Conservation (phyloP, 2,888 invertebrate species). For the Hetaerina titia region DNA sequence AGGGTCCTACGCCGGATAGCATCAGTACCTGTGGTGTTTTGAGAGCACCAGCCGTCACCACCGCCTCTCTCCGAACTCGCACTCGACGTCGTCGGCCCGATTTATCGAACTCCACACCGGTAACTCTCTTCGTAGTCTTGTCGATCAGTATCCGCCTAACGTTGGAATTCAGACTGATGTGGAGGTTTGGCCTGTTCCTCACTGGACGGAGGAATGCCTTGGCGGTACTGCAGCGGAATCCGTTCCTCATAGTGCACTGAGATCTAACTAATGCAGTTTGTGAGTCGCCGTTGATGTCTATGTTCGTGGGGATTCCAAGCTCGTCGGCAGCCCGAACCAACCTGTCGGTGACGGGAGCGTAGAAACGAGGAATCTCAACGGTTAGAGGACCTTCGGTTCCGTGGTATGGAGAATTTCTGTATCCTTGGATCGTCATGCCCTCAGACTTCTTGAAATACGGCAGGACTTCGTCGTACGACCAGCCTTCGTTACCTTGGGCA, state of each 20-base stretch:
- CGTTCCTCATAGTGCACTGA: conserved; percentile 75
- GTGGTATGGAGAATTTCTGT: conserved; percentile 74
- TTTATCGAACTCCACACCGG: conserved; percentile 76
- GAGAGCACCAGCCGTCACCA: conserved; percentile 84
- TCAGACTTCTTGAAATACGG: conserved; percentile 73
- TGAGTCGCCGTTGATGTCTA: conserved; percentile 76
- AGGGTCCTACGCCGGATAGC: conserved; percentile 84
- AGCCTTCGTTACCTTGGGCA: conserved; percentile 71
- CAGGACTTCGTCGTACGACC: conserved; percentile 73
- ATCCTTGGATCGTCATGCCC: conserved; percentile 73
- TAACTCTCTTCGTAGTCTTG: conserved; percentile 75
- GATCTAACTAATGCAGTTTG: conserved; percentile 79
- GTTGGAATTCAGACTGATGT: conserved; percentile 80
- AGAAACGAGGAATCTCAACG: conserved; percentile 75
- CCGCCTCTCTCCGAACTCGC: conserved; percentile 81
- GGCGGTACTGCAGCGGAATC: conserved; percentile 76
- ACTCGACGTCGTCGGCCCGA: conserved; percentile 69
- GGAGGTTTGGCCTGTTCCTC: conserved; percentile 80
- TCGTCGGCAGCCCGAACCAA: conserved; percentile 65
- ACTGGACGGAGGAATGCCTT: conserved; percentile 77
- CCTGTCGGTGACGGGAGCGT: conserved; percentile 48
- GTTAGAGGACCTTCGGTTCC: conserved; percentile 77
- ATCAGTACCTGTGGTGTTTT: conserved; percentile 85
- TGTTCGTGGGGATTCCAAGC: conserved; percentile 73
- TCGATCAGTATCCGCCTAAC: conserved; percentile 81